Conservation (phyloP, 2,113 vertebrate genomes). For the Pholis gunnellus region DNA sequence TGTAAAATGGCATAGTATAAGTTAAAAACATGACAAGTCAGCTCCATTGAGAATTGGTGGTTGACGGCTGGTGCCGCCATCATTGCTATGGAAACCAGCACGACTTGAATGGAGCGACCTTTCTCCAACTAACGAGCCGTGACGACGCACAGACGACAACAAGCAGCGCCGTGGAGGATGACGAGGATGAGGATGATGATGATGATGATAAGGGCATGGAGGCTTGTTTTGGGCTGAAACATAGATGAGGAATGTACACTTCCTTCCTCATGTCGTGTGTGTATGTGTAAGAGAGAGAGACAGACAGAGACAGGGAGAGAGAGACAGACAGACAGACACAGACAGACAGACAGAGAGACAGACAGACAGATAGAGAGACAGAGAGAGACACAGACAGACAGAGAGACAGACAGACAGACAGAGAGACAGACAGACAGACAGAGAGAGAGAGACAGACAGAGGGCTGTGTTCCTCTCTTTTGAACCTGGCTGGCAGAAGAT, state of each 20-base stretch:
- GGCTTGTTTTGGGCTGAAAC: slow-evolving; percentile 26
- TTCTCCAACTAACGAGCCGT: slow-evolving; percentile 56
- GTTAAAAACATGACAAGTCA: not conserved
- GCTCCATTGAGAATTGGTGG: slow-evolving; percentile 29
- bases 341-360: no score
- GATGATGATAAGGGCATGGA: not conserved
- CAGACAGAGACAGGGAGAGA: no score
- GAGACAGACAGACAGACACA: no score
- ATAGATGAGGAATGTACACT: no score
- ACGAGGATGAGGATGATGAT: not conserved
- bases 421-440: not conserved
- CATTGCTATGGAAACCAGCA: slow-evolving; percentile 60
- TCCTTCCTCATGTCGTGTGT: no score
- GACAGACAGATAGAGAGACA: no score
- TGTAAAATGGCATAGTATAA: not conserved
- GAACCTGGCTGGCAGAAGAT: slow-evolving; percentile 16
- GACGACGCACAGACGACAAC: slow-evolving; percentile 56
- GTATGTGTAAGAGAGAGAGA: no score
- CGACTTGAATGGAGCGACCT: slow-evolving; percentile 50
- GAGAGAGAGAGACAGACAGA: not conserved
- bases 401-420: no score
- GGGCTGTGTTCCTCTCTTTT: slow-evolving; percentile 28
- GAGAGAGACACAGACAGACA: no score
- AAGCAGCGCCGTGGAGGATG: slow-evolving; percentile 24
- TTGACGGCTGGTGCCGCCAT: slow-evolving; percentile 12